Conservation (phyloP, 2,888 invertebrate genomes). For the Adineta ricciae region DNA sequence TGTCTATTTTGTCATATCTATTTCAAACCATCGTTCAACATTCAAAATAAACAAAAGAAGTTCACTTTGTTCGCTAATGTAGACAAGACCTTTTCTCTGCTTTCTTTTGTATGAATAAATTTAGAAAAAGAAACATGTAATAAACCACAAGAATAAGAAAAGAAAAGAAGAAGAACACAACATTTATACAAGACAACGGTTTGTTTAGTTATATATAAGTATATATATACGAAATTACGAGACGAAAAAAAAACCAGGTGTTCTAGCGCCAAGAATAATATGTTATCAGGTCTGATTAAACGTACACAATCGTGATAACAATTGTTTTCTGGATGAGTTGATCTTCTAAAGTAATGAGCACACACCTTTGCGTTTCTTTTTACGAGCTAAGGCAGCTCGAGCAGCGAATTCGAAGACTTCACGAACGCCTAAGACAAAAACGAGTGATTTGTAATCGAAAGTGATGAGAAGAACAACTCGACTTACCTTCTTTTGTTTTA, state of each 20-base stretch:
- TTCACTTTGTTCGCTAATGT: neutral
- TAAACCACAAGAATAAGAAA: neutral
- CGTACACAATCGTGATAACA: neutral
- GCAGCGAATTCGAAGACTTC: constrained; percentile 99
- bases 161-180: neutral
- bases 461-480: too few species aligned
- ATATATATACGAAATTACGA: neutral
- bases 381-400: constrained; percentile 67
- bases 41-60: neutral
- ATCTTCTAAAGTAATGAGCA: neutral
- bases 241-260: neutral
- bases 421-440: constrained; percentile 57
- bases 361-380: neutral
- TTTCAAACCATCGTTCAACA: too few species aligned
- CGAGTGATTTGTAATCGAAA: too few species aligned
- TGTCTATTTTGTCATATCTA: neutral
- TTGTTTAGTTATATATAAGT: neutral
- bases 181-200: constrained; percentile 9
- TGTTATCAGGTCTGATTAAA: neutral
- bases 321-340: neutral
- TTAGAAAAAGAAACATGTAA: constrained; percentile 7
- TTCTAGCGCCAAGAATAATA: neutral
- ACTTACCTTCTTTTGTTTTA: constrained; percentile 85
- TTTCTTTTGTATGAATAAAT: constrained; percentile 11
- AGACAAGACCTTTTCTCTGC: neutral